phyloP scores from a whole-genome alignment of 2,113 vertebrate genomes.

The Lota lota region DNA sequence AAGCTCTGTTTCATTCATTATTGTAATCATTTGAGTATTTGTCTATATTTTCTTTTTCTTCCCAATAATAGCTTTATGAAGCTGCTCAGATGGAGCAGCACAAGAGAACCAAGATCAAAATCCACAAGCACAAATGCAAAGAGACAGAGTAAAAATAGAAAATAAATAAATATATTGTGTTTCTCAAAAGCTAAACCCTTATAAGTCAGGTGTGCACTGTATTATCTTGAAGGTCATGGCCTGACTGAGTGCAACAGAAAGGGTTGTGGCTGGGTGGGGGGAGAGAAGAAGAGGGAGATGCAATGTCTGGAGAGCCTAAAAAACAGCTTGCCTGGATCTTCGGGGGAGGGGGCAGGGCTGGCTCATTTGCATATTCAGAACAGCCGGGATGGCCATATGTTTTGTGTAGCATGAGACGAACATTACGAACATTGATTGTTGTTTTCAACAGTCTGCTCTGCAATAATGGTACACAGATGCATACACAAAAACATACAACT shows the following conservation, averaged over 20 bases:
- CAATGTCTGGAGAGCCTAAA: not conserved
- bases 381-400: slow-evolving; percentile 72
- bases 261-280: not conserved
- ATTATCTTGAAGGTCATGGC: slow-evolving; percentile 6
- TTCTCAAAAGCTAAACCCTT: not conserved
- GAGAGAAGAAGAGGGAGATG: not conserved
- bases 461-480: slow-evolving; percentile 13
- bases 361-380: slow-evolving; percentile 72
- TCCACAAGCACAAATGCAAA: not conserved
- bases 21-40: not conserved
- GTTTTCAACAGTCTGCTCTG: slow-evolving; percentile 12
- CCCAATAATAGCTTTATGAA: not conserved
- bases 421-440: slow-evolving; percentile 43
- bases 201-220: no score
- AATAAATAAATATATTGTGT: not conserved
- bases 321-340: slow-evolving; percentile 12
- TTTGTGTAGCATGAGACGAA: slow-evolving; percentile 56
- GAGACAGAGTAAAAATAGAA: no score
- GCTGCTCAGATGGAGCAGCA: not conserved
- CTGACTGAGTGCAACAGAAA: not conserved
- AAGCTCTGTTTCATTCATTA: no score
- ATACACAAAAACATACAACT: slow-evolving; percentile 11
- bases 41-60: not conserved
- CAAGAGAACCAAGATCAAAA: not conserved
- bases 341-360: slow-evolving; percentile 12